Conservation (phyloP, 2,797 vertebrate species). For the Ficedula albicollis region DNA sequence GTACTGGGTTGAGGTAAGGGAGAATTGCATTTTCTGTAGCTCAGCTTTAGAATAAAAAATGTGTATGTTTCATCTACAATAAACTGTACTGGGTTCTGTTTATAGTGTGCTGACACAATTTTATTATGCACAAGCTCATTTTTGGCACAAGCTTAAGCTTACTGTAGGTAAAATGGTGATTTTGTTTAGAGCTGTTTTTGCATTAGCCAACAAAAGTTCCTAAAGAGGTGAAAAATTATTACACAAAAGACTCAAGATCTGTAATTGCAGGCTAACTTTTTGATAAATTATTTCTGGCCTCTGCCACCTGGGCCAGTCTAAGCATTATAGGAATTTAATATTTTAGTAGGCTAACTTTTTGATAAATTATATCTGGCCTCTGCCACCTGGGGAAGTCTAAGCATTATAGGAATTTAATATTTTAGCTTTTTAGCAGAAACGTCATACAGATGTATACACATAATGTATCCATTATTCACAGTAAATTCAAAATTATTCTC, state of each 20-base stretch:
- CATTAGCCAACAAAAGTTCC: neutral
- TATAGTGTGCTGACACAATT: neutral
- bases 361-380: neutral
- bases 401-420: neutral
- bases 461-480: neutral
- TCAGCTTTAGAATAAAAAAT: neutral
- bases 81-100: neutral
- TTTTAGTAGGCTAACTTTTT: neutral
- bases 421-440: neutral
- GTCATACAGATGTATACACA: neutral
- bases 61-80: constrained; percentile 14
- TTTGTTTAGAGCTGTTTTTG: neutral
- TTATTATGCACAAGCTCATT: constrained; percentile 34
- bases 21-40: neutral
- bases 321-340: neutral
- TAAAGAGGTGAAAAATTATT: neutral
- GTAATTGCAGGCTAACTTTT: neutral
- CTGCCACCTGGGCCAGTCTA: neutral
- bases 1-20: neutral
- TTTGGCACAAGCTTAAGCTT: constrained; percentile 17
- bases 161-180: neutral
- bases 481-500: neutral
- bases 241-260: neutral
- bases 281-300: neutral
- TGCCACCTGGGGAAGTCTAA: neutral